Percentiles rank a stretch among this genome's conserved stretches.
Evolutionary conservation across 2,113 vertebrate species (phyloP).

Genomic region (Pteropus alecto): DNA sequence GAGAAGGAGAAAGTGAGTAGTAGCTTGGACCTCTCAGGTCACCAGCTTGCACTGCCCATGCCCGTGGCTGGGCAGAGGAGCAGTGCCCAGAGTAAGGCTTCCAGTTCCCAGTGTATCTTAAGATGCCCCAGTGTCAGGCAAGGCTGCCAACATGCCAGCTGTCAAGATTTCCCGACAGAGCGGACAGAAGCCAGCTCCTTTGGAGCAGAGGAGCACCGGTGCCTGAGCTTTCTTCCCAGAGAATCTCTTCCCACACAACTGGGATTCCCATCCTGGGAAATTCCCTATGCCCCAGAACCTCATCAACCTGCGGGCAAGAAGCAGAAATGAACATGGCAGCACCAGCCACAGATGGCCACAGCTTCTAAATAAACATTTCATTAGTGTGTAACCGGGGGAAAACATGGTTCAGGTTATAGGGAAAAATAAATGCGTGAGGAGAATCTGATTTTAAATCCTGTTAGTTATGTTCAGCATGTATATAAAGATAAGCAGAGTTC

Average conservation of each 20-base stretch:
- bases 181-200: neutral
- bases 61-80: neutral
- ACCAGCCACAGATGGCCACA: conserved; percentile 81
- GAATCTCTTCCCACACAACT: neutral
- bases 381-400: conserved; percentile 78
- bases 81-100: neutral
- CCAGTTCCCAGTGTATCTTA: neutral
- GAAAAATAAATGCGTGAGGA: conserved; percentile 77
- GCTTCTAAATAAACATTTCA: conserved; percentile 85
- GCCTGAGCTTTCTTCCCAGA: neutral
- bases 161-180: conserved; percentile 5
- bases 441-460: conserved; percentile 77
- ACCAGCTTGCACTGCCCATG: neutral
- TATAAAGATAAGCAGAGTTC: conserved; percentile 72
- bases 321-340: conserved; percentile 70
- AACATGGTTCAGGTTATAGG: conserved; percentile 54
- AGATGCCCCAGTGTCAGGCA: neutral
- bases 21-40: neutral
- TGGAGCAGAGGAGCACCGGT: neutral
- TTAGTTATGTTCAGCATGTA: conserved; percentile 62
- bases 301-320: conserved; percentile 73
- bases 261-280: conserved; percentile 66
- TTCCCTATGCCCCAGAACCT: conserved; percentile 69
- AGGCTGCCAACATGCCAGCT: neutral
- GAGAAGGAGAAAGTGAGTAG: neutral